Evolutionary conservation across 2,888 invertebrate genomes (phyloP), one percentile per base, ranked within the genome.

Genomic region (Cerastis rubricosa): DNA sequence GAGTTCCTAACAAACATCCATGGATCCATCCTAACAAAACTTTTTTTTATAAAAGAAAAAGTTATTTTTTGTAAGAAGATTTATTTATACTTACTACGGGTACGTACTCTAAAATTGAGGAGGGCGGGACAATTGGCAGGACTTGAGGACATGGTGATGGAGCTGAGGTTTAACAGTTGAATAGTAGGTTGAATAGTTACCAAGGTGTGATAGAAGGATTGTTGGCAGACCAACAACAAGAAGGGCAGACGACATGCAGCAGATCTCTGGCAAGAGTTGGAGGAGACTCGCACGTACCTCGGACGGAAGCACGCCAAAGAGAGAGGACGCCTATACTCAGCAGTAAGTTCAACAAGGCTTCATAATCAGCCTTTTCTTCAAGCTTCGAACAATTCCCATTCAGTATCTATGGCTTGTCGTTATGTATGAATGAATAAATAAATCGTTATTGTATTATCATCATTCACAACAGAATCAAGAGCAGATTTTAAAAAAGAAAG

Each of bases 401-500:
- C 54, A n/a, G n/a, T n/a, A n/a, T n/a, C n/a, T n/a, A n/a, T n/a
- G n/a, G n/a, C n/a, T n/a, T n/a, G n/a, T n/a, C n/a, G n/a, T n/a
- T n/a, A n/a, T n/a, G 35, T 35, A 35, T 35, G 35, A 2, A 35
- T 35, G 35, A 35, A 35, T 35, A 35, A 35, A 35, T 35, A 35
- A 35, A 35, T 3, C 35, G 3, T 35, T 35, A 35, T 11, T 54
- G 11, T 11, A n/a, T 22, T 11, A 54, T 22, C 47, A 17, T 47
- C 22, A 51, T 51, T 40, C 35, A 29, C 5, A 14, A 25, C 35
- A 65, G 59, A 51, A 66, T 49, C 76, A 29, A 43, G 61, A 67
- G 19, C 14, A 66, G 11, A 49, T 63, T 57, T 43, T 51, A 54
- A 7, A 59, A 63, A 64, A 81, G 49, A 57, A 76, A 63, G 9